Base-by-base conservation (phyloP, 2,113 vertebrate species). In the Anser brachyrhynchus region DNA sequence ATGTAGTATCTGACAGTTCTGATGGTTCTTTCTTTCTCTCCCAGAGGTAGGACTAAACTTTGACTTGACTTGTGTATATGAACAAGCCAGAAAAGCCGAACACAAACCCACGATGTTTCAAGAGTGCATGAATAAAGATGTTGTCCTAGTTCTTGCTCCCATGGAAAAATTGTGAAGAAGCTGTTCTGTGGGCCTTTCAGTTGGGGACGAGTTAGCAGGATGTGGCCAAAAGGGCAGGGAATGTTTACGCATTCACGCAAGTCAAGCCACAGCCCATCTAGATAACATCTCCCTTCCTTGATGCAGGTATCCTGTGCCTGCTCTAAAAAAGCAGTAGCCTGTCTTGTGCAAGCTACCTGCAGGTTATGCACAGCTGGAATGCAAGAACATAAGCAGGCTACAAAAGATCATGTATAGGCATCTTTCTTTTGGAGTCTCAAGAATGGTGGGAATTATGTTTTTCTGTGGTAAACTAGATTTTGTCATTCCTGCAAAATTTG, bases 21-120 rank as follows among this genome's bases (percentile, higher is more conserved):
- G 96, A 97, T 97, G 96, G 96, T 97, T 97, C 96, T 97, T 97
- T 97, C 96, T 97, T 97, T 97, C 96, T 97, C 96, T 97, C 96
- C 96, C 96, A 97, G 96, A 97, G 96, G 96, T 97, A 97, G 96
- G 95, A 97, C 96, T 97, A 97, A 96, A 97, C 93, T 96, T 96
- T 97, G 93, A 96, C 93, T 97, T 97, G 95, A 97, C 96, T 97
- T 96, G 96, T 97, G 96, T 96, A 96, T 94, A 96, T 96, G 96
- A 96, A 96, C 96, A 96, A 97, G 96, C 96, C 95, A 96, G 96
- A 97, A 96, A 97, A 97, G 95, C 93, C 96, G 96, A 97, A 96
- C 95, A 97, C 95, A 97, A 96, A 97, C 96, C 93, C 96, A 97
- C 96, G 96, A 96, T 94, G 96, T 97, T 97, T 96, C 95, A 97